phyloP scores from a whole-genome alignment of 2,888 invertebrate species.

The Ochropacha duplaris region DNA sequence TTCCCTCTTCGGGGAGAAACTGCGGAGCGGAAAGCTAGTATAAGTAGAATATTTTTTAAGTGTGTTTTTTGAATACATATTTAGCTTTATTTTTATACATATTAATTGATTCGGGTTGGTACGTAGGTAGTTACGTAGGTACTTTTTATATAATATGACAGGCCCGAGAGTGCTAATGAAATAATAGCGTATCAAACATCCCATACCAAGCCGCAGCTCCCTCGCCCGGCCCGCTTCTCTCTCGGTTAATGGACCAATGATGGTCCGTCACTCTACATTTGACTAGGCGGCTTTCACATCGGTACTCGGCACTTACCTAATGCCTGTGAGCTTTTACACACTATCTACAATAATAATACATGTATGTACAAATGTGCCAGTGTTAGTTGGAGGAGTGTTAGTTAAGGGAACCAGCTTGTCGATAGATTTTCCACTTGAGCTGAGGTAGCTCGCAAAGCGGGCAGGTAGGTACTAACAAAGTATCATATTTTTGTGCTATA shows the following conservation, averaged over 20 bases:
- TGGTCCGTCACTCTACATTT: conserved; percentile 81
- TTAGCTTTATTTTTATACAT: no score
- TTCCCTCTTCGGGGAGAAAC: no score
- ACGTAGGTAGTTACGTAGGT: neutral
- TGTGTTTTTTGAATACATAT: no score
- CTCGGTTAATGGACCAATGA: conserved; percentile 75
- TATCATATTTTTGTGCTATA: no score
- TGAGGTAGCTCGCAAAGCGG: no score
- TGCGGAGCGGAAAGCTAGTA: no score
- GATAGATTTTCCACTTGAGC: no score
- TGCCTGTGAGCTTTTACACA: conserved; percentile 45
- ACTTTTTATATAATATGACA: conserved; percentile 37
- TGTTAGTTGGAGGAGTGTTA: no score
- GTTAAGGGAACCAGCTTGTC: neutral
- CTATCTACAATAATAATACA: neutral
- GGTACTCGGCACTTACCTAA: conserved; percentile 57
- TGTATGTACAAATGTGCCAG: neutral
- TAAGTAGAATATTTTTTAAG: no score
- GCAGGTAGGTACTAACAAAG: neutral
- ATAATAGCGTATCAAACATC: conserved; percentile 78
- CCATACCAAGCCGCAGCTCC: conserved; percentile 38
- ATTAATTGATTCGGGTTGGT: no score
- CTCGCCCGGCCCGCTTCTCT: conserved; percentile 41
- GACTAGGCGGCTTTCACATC: conserved; percentile 77
- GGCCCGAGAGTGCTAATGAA: conserved; percentile 71